Evolutionary conservation across 2,797 vertebrate species (phyloP).

Genomic region (Paguma larvata): DNA sequence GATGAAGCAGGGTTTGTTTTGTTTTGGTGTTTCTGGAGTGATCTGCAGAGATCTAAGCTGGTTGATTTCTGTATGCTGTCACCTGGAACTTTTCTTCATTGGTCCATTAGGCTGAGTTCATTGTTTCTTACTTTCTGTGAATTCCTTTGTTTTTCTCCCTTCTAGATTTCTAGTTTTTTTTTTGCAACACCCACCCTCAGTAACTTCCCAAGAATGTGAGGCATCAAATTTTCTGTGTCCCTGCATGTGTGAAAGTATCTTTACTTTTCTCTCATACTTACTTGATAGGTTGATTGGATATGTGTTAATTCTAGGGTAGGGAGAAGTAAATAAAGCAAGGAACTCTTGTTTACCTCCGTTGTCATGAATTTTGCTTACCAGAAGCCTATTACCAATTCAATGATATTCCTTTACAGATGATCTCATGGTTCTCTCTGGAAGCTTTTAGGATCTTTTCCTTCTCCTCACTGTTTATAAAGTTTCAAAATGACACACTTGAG

Average conservation of each 20-base stretch:
- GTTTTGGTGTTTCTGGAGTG: neutral
- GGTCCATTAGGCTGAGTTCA: neutral
- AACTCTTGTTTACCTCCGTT: neutral
- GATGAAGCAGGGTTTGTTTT: neutral
- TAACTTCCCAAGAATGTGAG: neutral
- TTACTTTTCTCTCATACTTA: neutral
- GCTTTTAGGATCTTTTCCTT: neutral
- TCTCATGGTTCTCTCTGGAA: neutral
- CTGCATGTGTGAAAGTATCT: neutral
- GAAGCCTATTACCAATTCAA: neutral
- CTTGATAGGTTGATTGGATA: neutral
- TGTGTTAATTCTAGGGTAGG: neutral
- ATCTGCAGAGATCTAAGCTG: neutral
- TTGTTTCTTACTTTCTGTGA: neutral
- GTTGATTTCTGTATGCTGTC: neutral
- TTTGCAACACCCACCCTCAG: neutral
- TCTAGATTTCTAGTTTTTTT: neutral
- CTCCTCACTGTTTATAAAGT: neutral
- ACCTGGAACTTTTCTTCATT: neutral
- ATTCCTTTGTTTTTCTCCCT: neutral
- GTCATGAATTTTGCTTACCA: neutral
- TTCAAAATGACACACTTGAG: neutral
- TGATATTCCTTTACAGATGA: neutral
- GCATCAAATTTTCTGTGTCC: neutral
- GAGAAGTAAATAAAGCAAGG: neutral